Conservation (phyloP, 2,888 invertebrate genomes). For the Altica lythri region DNA sequence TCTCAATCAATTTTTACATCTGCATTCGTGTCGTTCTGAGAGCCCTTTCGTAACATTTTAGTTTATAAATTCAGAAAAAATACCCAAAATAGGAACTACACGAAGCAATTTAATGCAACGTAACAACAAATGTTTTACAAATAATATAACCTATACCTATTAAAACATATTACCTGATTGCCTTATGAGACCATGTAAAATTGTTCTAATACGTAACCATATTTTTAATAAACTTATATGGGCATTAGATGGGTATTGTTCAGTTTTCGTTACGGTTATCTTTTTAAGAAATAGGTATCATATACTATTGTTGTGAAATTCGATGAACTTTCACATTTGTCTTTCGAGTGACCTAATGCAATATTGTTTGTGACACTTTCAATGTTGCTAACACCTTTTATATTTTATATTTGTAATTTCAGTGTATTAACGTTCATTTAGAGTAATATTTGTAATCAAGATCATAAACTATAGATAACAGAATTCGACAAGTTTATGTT, state of each 20-base stretch:
- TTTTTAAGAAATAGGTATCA: conserved; percentile 15
- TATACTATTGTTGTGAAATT: conserved; percentile 22
- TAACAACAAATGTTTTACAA: neutral
- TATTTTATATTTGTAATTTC: no score
- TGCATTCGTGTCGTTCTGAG: no score
- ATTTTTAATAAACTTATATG: conserved; percentile 20
- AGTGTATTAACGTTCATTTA: no score
- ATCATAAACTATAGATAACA: no score
- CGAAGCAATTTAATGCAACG: neutral
- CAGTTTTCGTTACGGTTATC: conserved; percentile 30
- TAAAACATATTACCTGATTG: neutral
- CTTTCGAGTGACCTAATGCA: conserved; percentile 20
- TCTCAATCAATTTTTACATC: no score
- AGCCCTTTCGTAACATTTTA: no score
- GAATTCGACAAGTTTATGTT: no score
- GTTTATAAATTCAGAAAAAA: no score
- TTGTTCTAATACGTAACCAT: conserved; percentile 15
- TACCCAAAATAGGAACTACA: conserved; percentile 2
- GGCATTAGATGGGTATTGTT: conserved; percentile 28
- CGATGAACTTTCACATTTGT: conserved; percentile 26
- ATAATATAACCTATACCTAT: neutral
- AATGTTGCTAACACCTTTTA: conserved; percentile 7
- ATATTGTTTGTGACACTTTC: conserved; percentile 17
- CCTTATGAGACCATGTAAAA: conserved; percentile 15
- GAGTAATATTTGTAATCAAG: no score